Evolutionary conservation across 2,888 invertebrate genomes (phyloP).

Genomic region (Tipula confusa): DNA sequence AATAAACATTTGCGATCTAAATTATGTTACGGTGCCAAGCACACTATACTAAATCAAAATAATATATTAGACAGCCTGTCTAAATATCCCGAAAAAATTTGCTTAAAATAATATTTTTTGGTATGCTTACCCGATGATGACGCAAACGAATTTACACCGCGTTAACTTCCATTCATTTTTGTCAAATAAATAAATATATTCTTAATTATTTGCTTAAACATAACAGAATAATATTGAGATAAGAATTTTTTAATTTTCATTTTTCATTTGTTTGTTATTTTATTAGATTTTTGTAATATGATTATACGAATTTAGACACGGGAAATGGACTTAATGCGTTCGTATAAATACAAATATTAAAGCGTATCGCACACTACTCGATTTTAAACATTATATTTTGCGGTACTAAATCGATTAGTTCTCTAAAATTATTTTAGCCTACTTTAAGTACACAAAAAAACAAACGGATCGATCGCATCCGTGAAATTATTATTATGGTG

Average conservation of each 20-base stretch:
- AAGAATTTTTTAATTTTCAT: background rate
- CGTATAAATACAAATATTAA: background rate
- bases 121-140: background rate
- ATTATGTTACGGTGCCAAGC: background rate
- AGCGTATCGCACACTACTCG: background rate
- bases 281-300: too few relatives aligned
- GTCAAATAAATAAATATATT: background rate
- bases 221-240: background rate
- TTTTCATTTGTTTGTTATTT: background rate
- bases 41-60: background rate
- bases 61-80: background rate
- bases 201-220: background rate
- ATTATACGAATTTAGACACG: background rate
- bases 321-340: background rate
- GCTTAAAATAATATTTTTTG: background rate
- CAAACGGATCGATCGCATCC: background rate
- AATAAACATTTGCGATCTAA: too few relatives aligned
- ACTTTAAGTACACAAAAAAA: background rate
- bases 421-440: background rate
- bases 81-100: background rate
- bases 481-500: background rate
- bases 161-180: background rate
- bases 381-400: background rate
- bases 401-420: background rate
- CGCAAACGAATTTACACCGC: background rate